Evolutionary conservation across 2,888 invertebrate species (phyloP).

Genomic region (Amphimallon solstitiale): DNA sequence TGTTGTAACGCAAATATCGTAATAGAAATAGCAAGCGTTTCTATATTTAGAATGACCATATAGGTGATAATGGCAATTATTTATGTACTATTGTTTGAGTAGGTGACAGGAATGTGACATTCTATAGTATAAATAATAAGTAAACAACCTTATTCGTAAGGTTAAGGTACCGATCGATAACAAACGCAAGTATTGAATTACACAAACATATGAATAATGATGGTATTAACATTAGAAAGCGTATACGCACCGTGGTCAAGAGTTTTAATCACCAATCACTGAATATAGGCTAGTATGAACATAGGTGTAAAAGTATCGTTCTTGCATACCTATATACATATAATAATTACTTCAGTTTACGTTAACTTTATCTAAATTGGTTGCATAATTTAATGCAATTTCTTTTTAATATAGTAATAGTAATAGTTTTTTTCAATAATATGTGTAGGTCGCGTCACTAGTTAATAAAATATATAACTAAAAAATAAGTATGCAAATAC

Average conservation of each 20-base stretch:
- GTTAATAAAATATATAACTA: too few species aligned
- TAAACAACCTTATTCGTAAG: slow-evolving; percentile 28
- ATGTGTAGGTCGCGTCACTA: too few species aligned
- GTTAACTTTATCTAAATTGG: too few species aligned
- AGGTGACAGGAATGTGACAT: slow-evolving; percentile 42
- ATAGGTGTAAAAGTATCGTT: too few species aligned
- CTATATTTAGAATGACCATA: slow-evolving; percentile 45
- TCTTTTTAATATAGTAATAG: too few species aligned
- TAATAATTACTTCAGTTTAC: too few species aligned
- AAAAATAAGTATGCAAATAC: too few species aligned
- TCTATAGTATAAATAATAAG: slow-evolving; percentile 34
- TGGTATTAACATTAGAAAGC: slow-evolving; percentile 20
- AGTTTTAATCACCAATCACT: too few species aligned
- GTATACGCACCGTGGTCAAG: neutral
- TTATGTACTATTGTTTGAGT: slow-evolving; percentile 39
- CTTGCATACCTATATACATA: too few species aligned
- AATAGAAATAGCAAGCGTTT: slow-evolving; percentile 43
- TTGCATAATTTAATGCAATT: too few species aligned
- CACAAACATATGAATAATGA: slow-evolving; percentile 17
- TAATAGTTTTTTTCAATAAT: too few species aligned
- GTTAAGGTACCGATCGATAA: slow-evolving; percentile 32
- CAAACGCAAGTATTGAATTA: neutral
- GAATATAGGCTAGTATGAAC: too few species aligned
- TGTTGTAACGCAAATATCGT: slow-evolving; percentile 33
- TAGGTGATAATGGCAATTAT: slow-evolving; percentile 44